Evolutionary conservation across 1,140 invertebrate genomes (phyloP), one percentile per base, ranked within the genome.

Genomic region (Saccostrea glomerata): DNA sequence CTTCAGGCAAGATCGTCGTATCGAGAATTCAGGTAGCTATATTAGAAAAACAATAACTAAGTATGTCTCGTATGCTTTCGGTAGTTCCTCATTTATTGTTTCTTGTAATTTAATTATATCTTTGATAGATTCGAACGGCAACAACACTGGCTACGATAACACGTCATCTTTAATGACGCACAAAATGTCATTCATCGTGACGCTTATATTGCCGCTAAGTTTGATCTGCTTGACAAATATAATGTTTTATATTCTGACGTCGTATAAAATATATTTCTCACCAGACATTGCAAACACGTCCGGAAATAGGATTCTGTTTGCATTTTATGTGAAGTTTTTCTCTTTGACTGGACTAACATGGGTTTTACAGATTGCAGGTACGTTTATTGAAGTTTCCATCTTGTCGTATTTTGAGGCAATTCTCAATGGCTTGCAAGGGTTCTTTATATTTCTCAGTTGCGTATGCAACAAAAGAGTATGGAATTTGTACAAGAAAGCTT

Each of bases 1-100:
- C 5, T 95, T 96, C 54, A 23, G 30, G 15, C 7, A 73, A 36
- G 25, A 70, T 13, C 47, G 17, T 55, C 17, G n/a, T 23, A 12
- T 20, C 47, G n/a, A 23, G 47, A 70, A n/a, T 25, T 40, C 20
- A 17, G 47, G 11, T 56, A 88, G 11, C 12, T 30, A 58, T 56
- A 55, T 30, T 36, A 25, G 6, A 23, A 84, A 60, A 88, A 47
- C 13, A 70, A 13, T 84, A 6, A 23, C 12, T 3, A 73, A 36
- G 7, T 70, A 47, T 20, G 11, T 30, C 17, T 11, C 54, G 17
- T 88, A 70, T 55, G 83, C 82, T 23, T 56, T 70, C 47, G 87
- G 82, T 40, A 23, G 54, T 40, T 83, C 87, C 13, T 1, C 55
- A 66, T 25, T 88, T 66, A 54, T 88, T 54, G 60, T 88, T 30